Conservation (phyloP, 2,113 vertebrate species). For the Pluvianellus socialis region DNA sequence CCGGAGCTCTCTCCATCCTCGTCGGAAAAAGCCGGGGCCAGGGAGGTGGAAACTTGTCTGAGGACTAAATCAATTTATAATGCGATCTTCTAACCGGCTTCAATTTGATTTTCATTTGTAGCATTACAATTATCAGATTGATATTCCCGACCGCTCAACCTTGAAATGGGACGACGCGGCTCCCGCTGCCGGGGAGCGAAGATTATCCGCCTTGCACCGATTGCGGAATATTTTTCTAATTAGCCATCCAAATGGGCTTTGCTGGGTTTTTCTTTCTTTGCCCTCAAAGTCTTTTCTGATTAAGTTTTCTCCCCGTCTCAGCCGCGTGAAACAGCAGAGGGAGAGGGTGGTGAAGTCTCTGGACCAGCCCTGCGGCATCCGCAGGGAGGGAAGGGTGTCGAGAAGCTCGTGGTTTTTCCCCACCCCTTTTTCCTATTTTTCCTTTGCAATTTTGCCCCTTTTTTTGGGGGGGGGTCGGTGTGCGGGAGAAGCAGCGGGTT, state of each 20-base stretch:
- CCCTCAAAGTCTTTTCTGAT: neutral
- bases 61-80: slow-evolving; percentile 15
- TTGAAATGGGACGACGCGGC: slow-evolving; percentile 17
- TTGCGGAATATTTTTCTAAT: slow-evolving; percentile 8
- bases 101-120: slow-evolving; percentile 40
- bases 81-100: neutral
- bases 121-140: slow-evolving; percentile 32
- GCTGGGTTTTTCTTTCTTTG: neutral
- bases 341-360: neutral
- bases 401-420: neutral
- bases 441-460: neutral
- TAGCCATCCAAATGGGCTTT: neutral
- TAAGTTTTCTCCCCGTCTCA: neutral
- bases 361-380: fast-evolving
- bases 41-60: neutral
- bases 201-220: neutral
- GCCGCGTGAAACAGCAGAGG: fast-evolving
- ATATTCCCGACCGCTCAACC: slow-evolving; percentile 32
- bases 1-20: fast-evolving
- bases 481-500: neutral
- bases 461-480: fast-evolving
- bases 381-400: neutral
- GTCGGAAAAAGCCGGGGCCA: fast-evolving
- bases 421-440: neutral
- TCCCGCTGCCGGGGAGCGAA: neutral